These are phyloP conservation scores for Gymnopithys bicolor DNA, from an alignment of 2,797 vertebrate species.

Conservation along the genomic window DNA sequence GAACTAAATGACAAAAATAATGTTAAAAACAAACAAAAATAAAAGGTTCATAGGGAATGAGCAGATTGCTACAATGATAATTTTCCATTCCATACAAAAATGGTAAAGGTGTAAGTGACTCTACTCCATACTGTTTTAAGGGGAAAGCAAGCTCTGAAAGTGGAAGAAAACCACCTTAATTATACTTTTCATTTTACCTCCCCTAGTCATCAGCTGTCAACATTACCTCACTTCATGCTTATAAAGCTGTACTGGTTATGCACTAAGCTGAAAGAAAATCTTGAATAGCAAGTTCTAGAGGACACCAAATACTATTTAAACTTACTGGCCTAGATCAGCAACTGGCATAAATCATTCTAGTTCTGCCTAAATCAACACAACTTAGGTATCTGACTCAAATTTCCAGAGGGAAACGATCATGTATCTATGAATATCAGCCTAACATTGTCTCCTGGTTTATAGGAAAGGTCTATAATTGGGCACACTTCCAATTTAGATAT, in stretches of 20 bases:
- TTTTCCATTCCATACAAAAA: not conserved
- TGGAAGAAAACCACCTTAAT: not conserved
- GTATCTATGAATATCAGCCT: slow-evolving; percentile 1
- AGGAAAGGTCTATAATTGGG: slow-evolving; percentile 17
- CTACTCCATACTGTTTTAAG: not conserved
- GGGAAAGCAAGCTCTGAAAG: not conserved
- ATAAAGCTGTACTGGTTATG: not conserved
- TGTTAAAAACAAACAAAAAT: not conserved
- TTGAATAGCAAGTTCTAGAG: not conserved
- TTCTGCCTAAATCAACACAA: slow-evolving; percentile 13
- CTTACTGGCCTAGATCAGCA: not conserved
- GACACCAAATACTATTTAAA: not conserved
- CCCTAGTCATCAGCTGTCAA: not conserved
- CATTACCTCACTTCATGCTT: not conserved
- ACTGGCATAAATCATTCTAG: not conserved
- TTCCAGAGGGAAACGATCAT: slow-evolving; percentile 10
- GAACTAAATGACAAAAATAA: not conserved
- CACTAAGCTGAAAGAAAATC: not conserved
- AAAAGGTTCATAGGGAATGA: not conserved
- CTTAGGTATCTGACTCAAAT: slow-evolving; percentile 17
- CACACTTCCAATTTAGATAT: slow-evolving; percentile 1
- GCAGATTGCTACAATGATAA: not conserved
- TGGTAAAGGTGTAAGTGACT: not conserved
- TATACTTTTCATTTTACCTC: not conserved
- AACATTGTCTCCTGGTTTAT: not conserved